phyloP scores from a whole-genome alignment of 2,888 invertebrate species.

The Ctena decussata region DNA sequence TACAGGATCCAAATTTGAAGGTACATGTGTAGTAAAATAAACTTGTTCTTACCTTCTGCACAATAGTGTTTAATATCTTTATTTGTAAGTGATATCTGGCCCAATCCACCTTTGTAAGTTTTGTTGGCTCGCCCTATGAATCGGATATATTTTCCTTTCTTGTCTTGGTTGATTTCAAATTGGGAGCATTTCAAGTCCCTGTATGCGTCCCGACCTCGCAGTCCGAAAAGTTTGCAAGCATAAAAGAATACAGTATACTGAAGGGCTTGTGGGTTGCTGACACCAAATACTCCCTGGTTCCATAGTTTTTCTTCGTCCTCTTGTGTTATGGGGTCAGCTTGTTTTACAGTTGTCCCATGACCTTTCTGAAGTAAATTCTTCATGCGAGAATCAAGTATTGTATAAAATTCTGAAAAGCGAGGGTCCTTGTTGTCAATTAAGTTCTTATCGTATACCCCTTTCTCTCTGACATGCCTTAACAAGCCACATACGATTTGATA shows the following conservation, averaged over 20 bases:
- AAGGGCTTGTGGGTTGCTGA: not conserved
- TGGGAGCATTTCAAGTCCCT: not conserved
- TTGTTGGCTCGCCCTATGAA: slow-evolving; percentile 14
- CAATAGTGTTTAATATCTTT: not conserved
- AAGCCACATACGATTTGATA: not conserved
- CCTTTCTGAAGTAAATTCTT: not conserved
- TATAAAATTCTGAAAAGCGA: not conserved
- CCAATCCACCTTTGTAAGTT: slow-evolving; percentile 20
- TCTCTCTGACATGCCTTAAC: not conserved
- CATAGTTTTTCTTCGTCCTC: slow-evolving; percentile 29
- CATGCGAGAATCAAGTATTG: not conserved
- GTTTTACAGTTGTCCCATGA: not conserved
- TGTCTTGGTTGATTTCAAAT: not conserved
- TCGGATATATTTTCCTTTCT: not conserved
- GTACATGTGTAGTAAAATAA: not conserved
- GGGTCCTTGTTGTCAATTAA: not conserved
- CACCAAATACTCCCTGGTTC: slow-evolving; percentile 18
- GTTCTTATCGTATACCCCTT: not conserved
- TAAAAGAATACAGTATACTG: slow-evolving; percentile 33
- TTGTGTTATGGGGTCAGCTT: slow-evolving; percentile 30
- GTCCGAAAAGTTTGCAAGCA: slow-evolving; percentile 42
- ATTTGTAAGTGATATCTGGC: not conserved
- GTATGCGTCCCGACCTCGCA: slow-evolving; percentile 35
- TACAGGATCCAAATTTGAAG: not conserved
- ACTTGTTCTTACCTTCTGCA: not conserved